Evolutionary conservation across 2,888 invertebrate genomes (phyloP), one percentile per base, ranked within the genome.

Genomic region (Panzeria rudis): DNA sequence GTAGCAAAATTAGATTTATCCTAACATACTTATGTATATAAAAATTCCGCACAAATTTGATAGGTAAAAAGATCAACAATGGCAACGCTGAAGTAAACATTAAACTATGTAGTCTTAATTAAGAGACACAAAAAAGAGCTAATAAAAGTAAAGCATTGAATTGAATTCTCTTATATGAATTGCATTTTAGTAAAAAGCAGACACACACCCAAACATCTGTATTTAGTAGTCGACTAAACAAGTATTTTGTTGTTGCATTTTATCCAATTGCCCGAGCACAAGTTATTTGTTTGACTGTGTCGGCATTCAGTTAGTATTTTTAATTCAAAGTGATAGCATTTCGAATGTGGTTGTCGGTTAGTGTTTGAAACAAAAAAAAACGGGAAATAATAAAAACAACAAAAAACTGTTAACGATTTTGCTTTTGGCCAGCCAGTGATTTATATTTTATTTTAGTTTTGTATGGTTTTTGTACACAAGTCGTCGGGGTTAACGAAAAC

Each of bases 301-400:
- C 59, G 80, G 76, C 59, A 84, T 80, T 80, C 23, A 84, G 84
- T 84, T 77, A 25, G 50, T 66, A 56, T 71, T 68, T 59, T 80
- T 52, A 66, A 61, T 79, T 82, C 64, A 54, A 47, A 71, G 64
- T 11, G 85, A 23, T 47, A 29, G 62, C 44, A 75, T 50, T 47
- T 41, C n/a, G 9, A 11, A 11, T 25, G 17, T 32, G 2, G n/a
- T 7, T 50, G 29, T 62, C 66, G 78, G 59, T 76, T 35, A 52
- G 47, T n/a, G 47, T n/a, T 52, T 23, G 3, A 8, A 54, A 62
- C 29, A 17, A 25, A 54, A 38, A 17, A 17, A 64, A 56, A 23
- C 29, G n/a, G 20, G 47, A 50, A 59, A 20, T 47, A 44, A 5
- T 54, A 54, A n/a, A n/a, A n/a, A n/a, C n/a, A 44, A 32, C 8